A percentile compares a stretch with the other conserved stretches of the same genome.
These are phyloP conservation scores for Malthinus flaveolus DNA, from an alignment of 2,888 invertebrate species.

Conservation along the genomic window DNA sequence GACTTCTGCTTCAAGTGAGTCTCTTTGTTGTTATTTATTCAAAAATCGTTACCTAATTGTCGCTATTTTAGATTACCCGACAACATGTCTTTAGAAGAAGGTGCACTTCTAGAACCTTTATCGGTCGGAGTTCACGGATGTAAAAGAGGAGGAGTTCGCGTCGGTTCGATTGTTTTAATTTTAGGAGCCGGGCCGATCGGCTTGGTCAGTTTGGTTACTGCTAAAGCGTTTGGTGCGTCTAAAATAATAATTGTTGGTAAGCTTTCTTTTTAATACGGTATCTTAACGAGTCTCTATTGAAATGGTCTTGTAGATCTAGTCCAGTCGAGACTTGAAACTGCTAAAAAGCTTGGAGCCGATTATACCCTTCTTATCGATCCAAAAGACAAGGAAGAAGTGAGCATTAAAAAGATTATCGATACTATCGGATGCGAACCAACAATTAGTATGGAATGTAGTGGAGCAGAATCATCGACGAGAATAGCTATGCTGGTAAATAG, in stretches of 20 bases:
- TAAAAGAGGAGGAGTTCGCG: slow-evolving; percentile 74
- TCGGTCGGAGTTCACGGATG: slow-evolving; percentile 95
- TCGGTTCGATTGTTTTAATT: slow-evolving; percentile 74
- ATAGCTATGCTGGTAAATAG: slow-evolving; percentile 71
- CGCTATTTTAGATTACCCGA: slow-evolving; percentile 66
- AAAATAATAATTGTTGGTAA: slow-evolving; percentile 77
- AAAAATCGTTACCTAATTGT: not conserved
- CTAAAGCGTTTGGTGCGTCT: slow-evolving; percentile 84
- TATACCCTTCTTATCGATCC: slow-evolving; percentile 63
- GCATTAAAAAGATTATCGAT: slow-evolving; percentile 63
- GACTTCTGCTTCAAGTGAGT: slow-evolving; percentile 84
- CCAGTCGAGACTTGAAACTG: slow-evolving; percentile 72
- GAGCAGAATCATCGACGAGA: slow-evolving; percentile 76
- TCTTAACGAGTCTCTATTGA: not conserved
- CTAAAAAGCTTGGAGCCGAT: slow-evolving; percentile 79
- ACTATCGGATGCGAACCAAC: slow-evolving; percentile 69
- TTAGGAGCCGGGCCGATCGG: slow-evolving; percentile 91
- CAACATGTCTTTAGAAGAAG: slow-evolving; percentile 89
- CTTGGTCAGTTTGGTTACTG: slow-evolving; percentile 75
- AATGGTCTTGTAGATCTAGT: slow-evolving; percentile 62
- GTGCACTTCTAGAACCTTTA: slow-evolving; percentile 90
- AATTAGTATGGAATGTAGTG: slow-evolving; percentile 86
- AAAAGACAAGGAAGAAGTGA: slow-evolving; percentile 47
- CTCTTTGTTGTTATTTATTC: not conserved
- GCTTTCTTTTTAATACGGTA: slow-evolving; percentile 28